Conservation (phyloP, 2,888 invertebrate species). For the Arrhopalites spinosus region DNA sequence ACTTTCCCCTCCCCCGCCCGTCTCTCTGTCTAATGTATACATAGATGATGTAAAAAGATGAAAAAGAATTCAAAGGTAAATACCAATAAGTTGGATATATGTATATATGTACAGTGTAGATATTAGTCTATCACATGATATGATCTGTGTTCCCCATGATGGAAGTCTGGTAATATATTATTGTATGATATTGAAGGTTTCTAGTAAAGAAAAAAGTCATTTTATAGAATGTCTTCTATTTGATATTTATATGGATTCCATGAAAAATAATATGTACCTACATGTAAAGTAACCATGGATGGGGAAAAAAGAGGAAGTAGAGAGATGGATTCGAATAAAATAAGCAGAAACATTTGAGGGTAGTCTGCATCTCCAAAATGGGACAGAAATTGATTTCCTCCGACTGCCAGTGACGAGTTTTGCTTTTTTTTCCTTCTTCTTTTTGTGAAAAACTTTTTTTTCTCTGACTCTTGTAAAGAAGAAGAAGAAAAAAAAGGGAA, state of each 20-base stretch:
- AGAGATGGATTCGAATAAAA: constrained; percentile 20
- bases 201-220: neutral
- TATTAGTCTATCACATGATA: no score
- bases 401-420: constrained; percentile 23
- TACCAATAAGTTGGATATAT: neutral
- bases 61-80: constrained; percentile 15
- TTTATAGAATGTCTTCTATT: no score
- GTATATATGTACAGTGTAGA: no score
- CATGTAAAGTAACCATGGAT: neutral
- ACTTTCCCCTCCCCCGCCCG: no score
- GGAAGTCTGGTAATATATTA: neutral
- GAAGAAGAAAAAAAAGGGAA: neutral
- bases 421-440: neutral
- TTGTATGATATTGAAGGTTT: neutral
- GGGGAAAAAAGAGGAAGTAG: constrained; percentile 6
- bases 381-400: constrained; percentile 28
- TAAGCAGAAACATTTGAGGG: constrained; percentile 27
- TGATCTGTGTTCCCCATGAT: neutral
- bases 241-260: neutral
- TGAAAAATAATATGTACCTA: neutral
- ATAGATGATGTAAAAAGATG: constrained; percentile 15
- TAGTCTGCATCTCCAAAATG: constrained; percentile 17
- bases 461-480: neutral
- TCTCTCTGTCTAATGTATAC: no score
- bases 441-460: neutral